Evolutionary conservation across 2,888 invertebrate genomes (phyloP), one percentile per base, ranked within the genome.

Genomic region (Leptinotarsa rubiginosa): DNA sequence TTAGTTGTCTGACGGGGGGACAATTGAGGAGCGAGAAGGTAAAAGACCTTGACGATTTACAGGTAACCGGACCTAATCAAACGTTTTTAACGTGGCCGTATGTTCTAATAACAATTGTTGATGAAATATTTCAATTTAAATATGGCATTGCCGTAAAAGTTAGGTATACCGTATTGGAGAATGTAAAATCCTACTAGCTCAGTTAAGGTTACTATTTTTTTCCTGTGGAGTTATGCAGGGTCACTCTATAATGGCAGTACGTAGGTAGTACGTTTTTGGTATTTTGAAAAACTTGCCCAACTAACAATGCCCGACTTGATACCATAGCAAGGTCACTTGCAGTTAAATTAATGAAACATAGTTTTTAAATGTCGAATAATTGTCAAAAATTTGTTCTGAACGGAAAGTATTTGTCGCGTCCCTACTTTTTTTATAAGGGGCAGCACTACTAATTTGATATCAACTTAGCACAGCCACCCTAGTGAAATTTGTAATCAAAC

Each of bases 21-120:
- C 54, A 68, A 74, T 71, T 68, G 64, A 68, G 68, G 50, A 68
- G 64, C 62, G 31, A 62, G n/a, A 31, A 74, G 74, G 74, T 74
- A 71, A 74, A 71, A 71, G 71, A 74, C 74, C 74, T 74, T 74
- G 74, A 64, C 31, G 52, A 74, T 25, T 59, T 54, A 47, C 68
- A 71, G 69, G 70, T 68, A 74, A 68, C 74, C 70, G 74, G 68
- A 71, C 41, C 25, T 62, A 25, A 62, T 25, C 13, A 31, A 62
- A 7, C 62, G 62, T n/a, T 62, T 5, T 16, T 41, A 62, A 62
- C n/a, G 10, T 41, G 12, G n/a, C 41, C 2, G n/a, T 62, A 62
- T 62, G 62, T 62, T 25, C 31, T n/a, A 62, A 31, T 62, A n/a
- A n/a, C 62, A 62, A n/a, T 62, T 62, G 12, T 41, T 62, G 3